Percentiles rank a stretch among this genome's conserved stretches.
phyloP scores from a whole-genome alignment of 2,797 vertebrate species.

The Pygocentrus nattereri region DNA sequence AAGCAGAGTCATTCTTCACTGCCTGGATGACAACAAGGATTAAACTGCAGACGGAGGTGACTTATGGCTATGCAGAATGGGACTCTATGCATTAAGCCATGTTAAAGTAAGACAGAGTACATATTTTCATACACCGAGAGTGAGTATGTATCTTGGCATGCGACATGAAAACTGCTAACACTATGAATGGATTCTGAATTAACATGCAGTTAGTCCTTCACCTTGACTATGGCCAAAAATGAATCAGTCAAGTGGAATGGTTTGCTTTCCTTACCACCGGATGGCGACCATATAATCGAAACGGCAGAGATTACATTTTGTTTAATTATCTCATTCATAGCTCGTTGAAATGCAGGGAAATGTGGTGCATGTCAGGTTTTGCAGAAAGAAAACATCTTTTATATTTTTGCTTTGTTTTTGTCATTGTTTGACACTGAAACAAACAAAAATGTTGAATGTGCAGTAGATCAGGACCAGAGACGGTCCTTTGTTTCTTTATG shows the following conservation, averaged over 20 bases:
- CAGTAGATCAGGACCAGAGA: too few relatives aligned
- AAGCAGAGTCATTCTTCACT: slow-evolving; percentile 6
- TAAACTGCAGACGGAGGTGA: not conserved
- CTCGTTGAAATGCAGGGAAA: not conserved
- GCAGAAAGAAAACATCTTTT: not conserved
- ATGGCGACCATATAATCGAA: not conserved
- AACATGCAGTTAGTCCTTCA: not conserved
- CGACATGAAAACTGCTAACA: slow-evolving; percentile 9
- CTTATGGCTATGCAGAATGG: not conserved
- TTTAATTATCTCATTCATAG: not conserved
- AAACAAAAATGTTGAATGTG: not conserved
- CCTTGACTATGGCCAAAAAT: not conserved
- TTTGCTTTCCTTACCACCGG: not conserved
- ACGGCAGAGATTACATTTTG: not conserved
- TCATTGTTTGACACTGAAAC: not conserved
- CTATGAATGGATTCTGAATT: slow-evolving; percentile 8
- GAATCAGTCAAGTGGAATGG: not conserved
- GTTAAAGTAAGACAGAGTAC: not conserved
- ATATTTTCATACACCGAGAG: not conserved
- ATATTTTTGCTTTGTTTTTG: not conserved
- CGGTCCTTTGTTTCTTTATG: too few relatives aligned
- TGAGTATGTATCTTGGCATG: slow-evolving; percentile 17
- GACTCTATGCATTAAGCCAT: not conserved
- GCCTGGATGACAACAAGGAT: slow-evolving; percentile 4
- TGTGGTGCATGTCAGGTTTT: not conserved